A percentile compares a stretch with the other conserved stretches of the same genome.
Evolutionary conservation across 2,888 invertebrate species (phyloP).

Genomic region (Drosophila fungiperda): DNA sequence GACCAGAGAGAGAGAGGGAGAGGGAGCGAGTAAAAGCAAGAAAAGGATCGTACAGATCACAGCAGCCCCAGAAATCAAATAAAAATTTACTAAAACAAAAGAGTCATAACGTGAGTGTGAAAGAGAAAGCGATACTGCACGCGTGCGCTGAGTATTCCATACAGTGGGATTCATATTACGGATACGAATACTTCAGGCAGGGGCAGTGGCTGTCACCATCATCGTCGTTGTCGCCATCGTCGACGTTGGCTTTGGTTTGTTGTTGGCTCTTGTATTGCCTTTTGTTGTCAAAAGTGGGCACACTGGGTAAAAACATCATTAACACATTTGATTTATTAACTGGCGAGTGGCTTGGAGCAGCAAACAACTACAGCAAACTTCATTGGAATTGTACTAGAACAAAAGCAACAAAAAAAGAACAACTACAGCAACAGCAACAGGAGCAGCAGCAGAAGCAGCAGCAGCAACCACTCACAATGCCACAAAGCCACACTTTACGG

Average conservation of each 20-base stretch:
- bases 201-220: constrained; percentile 49
- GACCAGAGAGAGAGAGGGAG: constrained; percentile 11
- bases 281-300: constrained; percentile 78
- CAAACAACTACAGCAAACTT: constrained; percentile 46
- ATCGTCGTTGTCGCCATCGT: constrained; percentile 5
- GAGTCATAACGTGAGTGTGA: constrained; percentile 15
- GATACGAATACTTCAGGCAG: constrained; percentile 30
- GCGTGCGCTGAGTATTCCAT: constrained; percentile 62
- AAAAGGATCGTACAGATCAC: constrained; percentile 55
- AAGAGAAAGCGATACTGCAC: constrained; percentile 36
- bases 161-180: constrained; percentile 31
- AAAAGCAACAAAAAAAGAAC: constrained; percentile 44
- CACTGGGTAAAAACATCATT: constrained; percentile 85
- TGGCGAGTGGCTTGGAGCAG: constrained; percentile 74
- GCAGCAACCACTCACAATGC: constrained; percentile 43
- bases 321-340: constrained; percentile 86
- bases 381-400: constrained; percentile 65
- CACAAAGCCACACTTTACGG: constrained; percentile 75
- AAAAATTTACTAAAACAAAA: constrained; percentile 67
- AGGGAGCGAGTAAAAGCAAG: constrained; percentile 1
- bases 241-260: constrained; percentile 29
- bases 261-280: constrained; percentile 56
- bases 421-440: constrained; percentile 22
- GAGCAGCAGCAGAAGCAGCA: constrained; percentile 22
- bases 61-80: constrained; percentile 61